Evolutionary conservation across 2,888 invertebrate species (phyloP), one percentile per base, ranked within the genome.

Genomic region (Papilio demoleus): DNA sequence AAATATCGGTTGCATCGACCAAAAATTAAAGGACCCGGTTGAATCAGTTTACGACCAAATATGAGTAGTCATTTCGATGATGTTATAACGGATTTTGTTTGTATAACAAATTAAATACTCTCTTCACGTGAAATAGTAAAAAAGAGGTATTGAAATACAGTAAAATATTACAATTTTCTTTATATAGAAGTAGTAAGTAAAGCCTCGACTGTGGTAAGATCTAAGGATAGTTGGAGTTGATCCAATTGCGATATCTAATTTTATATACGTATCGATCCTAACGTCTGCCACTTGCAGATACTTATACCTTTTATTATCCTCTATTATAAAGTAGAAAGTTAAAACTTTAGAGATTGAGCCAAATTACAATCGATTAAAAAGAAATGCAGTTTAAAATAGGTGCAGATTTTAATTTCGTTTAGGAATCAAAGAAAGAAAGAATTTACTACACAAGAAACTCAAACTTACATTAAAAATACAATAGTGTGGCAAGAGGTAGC

Each of bases 221-320:
- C 50, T 27, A 53, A 27, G 14, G 50, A 27, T 53, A 53, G 50
- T 53, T 53, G 50, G 50, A 53, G 24, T 53, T n/a, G 50, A 24
- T 53, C 50, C 50, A 53, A 53, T 53, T 53, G 50, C 50, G 50
- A 53, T 53, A 53, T 53, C 50, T 53, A 53, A 53, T 53, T 53
- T 53, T 53, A 53, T 53, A 27, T 27, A 53, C 27, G 53, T 53
- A 53, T 53, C 53, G 53, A 53, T 53, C 53, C 27, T 1, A 53
- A 27, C 53, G 53, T 53, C 53, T 53, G 53, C 53, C 53, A 53
- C 53, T 53, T 12, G 53, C 53, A 53, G 53, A 53, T 53, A 53
- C 53, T 53, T 53, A 53, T 24, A 53, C 27, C n/a, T 24, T 53
- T 53, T 53, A 53, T 53, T 53, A 27, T 27, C 2, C 8, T 27